Percentiles rank a stretch among this genome's conserved stretches.
These are phyloP conservation scores for Habrosyne pyritoides DNA, from an alignment of 2,888 invertebrate genomes.

Conservation along the genomic window DNA sequence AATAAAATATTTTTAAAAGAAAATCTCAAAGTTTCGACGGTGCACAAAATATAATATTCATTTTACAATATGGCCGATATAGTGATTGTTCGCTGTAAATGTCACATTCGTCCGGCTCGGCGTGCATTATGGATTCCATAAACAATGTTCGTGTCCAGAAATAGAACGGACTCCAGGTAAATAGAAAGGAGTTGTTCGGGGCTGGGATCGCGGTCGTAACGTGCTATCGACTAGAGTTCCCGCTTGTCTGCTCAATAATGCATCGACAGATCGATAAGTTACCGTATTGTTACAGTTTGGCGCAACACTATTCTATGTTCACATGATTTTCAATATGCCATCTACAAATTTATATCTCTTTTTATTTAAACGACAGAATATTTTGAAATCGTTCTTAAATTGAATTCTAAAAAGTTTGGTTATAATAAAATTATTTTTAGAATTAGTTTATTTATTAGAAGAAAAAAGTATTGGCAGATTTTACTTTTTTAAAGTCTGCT, in stretches of 20 bases:
- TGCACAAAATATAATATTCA: not conserved
- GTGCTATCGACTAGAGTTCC: constrained; percentile 47
- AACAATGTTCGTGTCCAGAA: constrained; percentile 69
- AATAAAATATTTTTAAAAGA: not conserved
- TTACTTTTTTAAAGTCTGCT: too few species aligned
- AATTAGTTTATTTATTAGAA: too few species aligned
- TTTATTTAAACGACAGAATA: too few species aligned
- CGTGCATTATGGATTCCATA: constrained; percentile 73
- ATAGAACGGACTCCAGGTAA: constrained; percentile 64
- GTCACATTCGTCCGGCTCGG: constrained; percentile 52
- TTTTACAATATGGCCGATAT: constrained; percentile 12
- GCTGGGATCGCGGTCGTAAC: constrained; percentile 24
- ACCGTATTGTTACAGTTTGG: constrained; percentile 36
- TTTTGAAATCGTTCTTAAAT: too few species aligned
- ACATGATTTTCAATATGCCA: constrained; percentile 26
- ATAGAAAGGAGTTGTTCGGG: constrained; percentile 49
- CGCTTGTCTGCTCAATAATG: constrained; percentile 71
- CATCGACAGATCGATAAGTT: constrained; percentile 71
- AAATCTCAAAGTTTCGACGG: not conserved
- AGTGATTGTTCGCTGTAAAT: constrained; percentile 56
- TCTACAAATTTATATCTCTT: not conserved
- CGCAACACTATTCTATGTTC: constrained; percentile 55
- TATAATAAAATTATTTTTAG: too few species aligned
- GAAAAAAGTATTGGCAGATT: too few species aligned
- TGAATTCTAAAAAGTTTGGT: too few species aligned